Conservation (phyloP, 2,113 vertebrate species). For the Forbesichthys papilliferus region DNA sequence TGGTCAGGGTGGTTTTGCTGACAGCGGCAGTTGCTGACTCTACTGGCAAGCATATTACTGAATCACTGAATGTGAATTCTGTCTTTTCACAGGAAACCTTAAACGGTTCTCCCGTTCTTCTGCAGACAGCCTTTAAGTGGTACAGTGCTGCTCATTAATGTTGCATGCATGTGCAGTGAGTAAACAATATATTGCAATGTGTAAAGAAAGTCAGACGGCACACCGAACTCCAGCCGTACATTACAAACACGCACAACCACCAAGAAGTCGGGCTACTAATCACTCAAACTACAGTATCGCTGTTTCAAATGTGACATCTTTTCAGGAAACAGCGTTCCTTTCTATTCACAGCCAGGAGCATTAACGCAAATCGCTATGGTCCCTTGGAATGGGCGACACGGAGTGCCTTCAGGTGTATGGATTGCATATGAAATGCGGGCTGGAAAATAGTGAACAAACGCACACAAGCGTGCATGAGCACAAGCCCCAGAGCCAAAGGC, state of each 20-base stretch:
- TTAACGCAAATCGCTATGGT: no score
- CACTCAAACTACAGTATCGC: no score
- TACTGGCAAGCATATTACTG: no score
- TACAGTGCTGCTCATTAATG: slow-evolving; percentile 17
- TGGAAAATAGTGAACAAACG: slow-evolving; percentile 10
- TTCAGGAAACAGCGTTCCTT: no score
- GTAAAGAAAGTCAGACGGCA: slow-evolving; percentile 16
- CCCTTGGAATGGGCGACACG: no score
- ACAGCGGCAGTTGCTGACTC: no score
- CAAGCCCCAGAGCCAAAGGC: neutral
- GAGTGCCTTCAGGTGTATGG: neutral
- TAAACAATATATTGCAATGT: slow-evolving; percentile 2
- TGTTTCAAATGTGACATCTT: no score
- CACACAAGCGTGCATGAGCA: neutral
- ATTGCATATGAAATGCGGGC: slow-evolving; percentile 15
- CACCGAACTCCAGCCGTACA: neutral
- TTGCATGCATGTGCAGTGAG: slow-evolving; percentile 17
- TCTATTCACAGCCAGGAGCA: no score
- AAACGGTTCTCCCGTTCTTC: neutral
- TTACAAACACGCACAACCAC: neutral
- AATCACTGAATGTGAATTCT: no score
- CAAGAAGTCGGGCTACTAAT: no score
- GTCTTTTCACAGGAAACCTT: slow-evolving; percentile 3
- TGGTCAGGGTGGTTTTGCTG: no score
- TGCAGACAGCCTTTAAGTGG: slow-evolving; percentile 25